A percentile compares a stretch with the other conserved stretches of the same genome.
phyloP scores from a whole-genome alignment of 35 echinoderm and acorn worm genomes.

The Apostichopus californicus region DNA sequence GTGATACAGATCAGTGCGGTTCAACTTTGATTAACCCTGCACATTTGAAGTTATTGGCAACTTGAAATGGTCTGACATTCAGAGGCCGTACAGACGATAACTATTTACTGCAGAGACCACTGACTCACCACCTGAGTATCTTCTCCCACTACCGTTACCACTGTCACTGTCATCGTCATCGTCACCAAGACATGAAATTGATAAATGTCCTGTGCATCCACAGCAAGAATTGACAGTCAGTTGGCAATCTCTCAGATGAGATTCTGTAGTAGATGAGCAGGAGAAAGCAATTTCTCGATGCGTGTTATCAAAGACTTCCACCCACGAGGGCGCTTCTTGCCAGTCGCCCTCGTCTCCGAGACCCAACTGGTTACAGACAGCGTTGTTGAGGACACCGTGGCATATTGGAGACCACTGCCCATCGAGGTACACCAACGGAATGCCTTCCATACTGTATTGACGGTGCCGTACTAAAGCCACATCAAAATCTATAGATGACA shows the following conservation, averaged over 20 bases:
- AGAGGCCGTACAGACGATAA: too few species aligned
- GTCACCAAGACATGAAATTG: not conserved
- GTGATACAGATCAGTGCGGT: too few species aligned
- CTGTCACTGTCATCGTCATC: not conserved
- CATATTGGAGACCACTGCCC: not conserved
- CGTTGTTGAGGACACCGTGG: not conserved
- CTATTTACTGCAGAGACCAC: too few species aligned
- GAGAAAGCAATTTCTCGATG: not conserved
- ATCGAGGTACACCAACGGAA: not conserved
- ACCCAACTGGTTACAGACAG: not conserved
- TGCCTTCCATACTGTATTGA: not conserved
- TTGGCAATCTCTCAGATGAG: not conserved
- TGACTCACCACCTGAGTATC: too few species aligned
- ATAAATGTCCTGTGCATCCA: not conserved
- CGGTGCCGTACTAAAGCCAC: not conserved
- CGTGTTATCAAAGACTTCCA: not conserved
- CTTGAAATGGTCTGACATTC: too few species aligned
- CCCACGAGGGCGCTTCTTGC: not conserved
- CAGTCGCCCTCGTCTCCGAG: not conserved
- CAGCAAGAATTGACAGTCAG: not conserved
- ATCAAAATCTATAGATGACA: too few species aligned
- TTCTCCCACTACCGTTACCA: too few species aligned
- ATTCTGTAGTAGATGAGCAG: not conserved
- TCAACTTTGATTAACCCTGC: too few species aligned
- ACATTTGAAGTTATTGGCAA: too few species aligned